phyloP scores from a whole-genome alignment of 2,113 vertebrate genomes.

The Osmerus eperlanus region DNA sequence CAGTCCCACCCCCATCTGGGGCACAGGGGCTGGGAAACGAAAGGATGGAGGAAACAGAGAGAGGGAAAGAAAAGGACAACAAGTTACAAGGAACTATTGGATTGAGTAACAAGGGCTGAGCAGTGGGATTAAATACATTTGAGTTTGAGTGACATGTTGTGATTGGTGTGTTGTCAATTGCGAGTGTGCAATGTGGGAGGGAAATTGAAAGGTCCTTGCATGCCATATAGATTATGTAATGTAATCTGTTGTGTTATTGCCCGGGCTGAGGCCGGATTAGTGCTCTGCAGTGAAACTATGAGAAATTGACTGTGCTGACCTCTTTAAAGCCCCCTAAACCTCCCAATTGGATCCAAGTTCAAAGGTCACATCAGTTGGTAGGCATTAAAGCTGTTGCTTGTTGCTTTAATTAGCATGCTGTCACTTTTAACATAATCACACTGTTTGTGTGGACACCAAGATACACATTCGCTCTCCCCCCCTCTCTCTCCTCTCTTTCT shows the following conservation, averaged over 20 bases:
- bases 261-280: constrained; percentile 15
- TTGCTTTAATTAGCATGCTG: not conserved
- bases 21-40: no score
- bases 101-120: no score
- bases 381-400: not conserved
- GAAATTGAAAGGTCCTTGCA: not conserved
- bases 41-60: no score
- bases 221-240: not conserved
- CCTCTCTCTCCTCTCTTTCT: not conserved
- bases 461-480: not conserved
- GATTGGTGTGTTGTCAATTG: not conserved
- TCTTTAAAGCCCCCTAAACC: not conserved
- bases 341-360: not conserved
- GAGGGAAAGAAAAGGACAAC: no score
- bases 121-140: no score
- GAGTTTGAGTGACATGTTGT: not conserved
- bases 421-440: not conserved
- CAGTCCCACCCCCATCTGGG: no score
- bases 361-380: not conserved
- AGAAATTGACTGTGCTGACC: constrained; percentile 10
- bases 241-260: constrained; percentile 22
- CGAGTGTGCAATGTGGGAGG: not conserved
- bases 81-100: no score
- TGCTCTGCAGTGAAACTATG: constrained; percentile 2
- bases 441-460: not conserved